Conservation (phyloP, 2,113 vertebrate genomes). For the Platysteira castanea region DNA sequence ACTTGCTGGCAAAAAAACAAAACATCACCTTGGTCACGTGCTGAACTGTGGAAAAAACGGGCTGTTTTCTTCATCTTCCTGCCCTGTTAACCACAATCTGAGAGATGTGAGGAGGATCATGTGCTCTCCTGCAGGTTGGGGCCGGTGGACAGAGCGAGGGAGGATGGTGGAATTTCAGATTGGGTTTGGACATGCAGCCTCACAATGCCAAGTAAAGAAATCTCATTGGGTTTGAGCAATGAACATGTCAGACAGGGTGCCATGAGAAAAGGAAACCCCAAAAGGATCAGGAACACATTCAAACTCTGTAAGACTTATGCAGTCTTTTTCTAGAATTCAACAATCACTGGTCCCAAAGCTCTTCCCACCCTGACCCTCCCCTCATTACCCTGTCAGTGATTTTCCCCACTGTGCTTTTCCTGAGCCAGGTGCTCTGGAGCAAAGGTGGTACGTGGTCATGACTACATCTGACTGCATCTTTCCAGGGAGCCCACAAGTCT, state of each 20-base stretch:
- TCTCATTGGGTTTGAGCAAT: neutral
- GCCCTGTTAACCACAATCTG: neutral
- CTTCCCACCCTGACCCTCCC: neutral
- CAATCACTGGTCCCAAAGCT: neutral
- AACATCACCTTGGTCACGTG: neutral
- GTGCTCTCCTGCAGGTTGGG: neutral
- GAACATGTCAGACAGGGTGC: neutral
- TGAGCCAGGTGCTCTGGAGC: neutral
- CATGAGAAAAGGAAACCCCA: neutral
- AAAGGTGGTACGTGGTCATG: neutral
- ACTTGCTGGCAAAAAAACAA: neutral
- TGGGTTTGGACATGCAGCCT: neutral
- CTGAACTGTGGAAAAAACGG: neutral
- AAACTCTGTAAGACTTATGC: neutral
- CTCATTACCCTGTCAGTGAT: neutral
- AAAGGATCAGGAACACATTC: neutral
- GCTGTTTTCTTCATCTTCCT: neutral
- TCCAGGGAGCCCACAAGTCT: neutral
- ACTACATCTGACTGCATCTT: neutral
- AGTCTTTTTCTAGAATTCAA: neutral
- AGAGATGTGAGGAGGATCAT: neutral
- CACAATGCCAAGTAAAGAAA: neutral
- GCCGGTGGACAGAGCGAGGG: neutral
- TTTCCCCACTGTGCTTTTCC: neutral
- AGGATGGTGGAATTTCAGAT: neutral